Conservation (phyloP, 2,888 invertebrate species). For the Sesia apiformis region DNA sequence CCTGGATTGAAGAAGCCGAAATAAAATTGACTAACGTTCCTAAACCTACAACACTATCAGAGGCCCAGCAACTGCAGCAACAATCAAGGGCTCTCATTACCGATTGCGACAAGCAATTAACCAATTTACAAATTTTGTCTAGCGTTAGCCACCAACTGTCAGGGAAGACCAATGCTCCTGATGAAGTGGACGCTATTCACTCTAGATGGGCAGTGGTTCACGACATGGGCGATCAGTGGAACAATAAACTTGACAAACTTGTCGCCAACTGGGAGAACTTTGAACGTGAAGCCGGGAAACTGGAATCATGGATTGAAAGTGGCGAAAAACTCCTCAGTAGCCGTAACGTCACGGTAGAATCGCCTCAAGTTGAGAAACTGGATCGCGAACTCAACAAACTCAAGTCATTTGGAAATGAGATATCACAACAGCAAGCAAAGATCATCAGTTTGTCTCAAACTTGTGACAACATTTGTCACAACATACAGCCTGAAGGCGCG, state of each 20-base stretch:
- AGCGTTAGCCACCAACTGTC: constrained; percentile 83
- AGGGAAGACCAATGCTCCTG: constrained; percentile 83
- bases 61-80: constrained; percentile 86
- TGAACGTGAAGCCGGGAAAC: constrained; percentile 82
- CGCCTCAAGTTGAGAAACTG: constrained; percentile 82
- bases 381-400: constrained; percentile 84
- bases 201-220: constrained; percentile 91
- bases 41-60: constrained; percentile 85
- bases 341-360: constrained; percentile 76
- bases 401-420: constrained; percentile 88
- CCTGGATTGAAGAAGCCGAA: constrained; percentile 93
- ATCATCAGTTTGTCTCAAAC: constrained; percentile 85
- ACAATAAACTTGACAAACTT: constrained; percentile 84
- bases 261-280: constrained; percentile 88
- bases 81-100: constrained; percentile 82
- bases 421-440: constrained; percentile 89
- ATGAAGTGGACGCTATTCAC: constrained; percentile 88
- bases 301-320: constrained; percentile 84
- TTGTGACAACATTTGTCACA: constrained; percentile 85
- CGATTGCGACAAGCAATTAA: constrained; percentile 85
- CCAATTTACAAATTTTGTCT: constrained; percentile 82
- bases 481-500: constrained; percentile 85
- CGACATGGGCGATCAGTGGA: constrained; percentile 84
- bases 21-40: constrained; percentile 82
- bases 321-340: constrained; percentile 77